phyloP scores from a whole-genome alignment of 2,888 invertebrate species.

The Phasia obesa region DNA sequence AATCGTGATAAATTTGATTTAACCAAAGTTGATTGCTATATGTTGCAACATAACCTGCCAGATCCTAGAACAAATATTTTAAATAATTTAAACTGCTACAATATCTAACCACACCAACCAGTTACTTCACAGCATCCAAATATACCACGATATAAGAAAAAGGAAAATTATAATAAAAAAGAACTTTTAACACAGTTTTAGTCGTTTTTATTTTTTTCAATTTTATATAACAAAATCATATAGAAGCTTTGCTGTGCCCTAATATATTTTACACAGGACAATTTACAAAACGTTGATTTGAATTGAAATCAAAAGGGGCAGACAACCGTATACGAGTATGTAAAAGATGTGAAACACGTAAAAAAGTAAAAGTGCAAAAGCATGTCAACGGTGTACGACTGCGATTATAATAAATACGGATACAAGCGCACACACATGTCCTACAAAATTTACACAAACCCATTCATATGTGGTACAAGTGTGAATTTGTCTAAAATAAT shows the following conservation, averaged over 20 bases:
- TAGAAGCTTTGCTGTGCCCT: background rate
- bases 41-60: too few species aligned
- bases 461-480: conserved; percentile 8
- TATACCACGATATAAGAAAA: too few species aligned
- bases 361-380: conserved; percentile 56
- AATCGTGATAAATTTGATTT: too few species aligned
- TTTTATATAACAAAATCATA: background rate
- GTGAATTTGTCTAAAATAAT: conserved; percentile 22
- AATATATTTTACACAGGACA: background rate
- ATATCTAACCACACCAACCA: too few species aligned
- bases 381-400: conserved; percentile 53
- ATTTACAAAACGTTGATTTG: conserved; percentile 30
- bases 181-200: too few species aligned
- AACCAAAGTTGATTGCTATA: too few species aligned
- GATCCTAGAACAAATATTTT: too few species aligned
- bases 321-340: background rate
- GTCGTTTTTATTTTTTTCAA: too few species aligned
- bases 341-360: conserved; percentile 16
- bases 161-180: too few species aligned
- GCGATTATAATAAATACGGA: conserved; percentile 15
- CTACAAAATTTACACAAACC: background rate
- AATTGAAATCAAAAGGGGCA: conserved; percentile 18
- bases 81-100: too few species aligned
- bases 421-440: background rate
- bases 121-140: too few species aligned